A percentile compares a stretch with the other conserved stretches of the same genome.
Conservation (phyloP, 2,797 vertebrate genomes). For the Sebastes variabilis region DNA sequence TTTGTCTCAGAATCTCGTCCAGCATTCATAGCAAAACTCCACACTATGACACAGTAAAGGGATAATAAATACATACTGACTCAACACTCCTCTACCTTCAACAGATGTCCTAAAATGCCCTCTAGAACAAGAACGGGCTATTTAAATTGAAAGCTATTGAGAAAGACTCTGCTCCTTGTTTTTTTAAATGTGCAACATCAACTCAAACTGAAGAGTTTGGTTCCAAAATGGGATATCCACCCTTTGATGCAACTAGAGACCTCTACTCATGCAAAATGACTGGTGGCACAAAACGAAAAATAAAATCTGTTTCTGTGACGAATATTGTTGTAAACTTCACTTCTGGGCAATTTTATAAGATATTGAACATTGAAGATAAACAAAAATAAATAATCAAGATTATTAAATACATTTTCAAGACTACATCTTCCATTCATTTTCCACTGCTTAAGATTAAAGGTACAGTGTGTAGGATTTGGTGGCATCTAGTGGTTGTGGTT, state of each 20-base stretch:
- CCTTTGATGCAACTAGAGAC: background rate
- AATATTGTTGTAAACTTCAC: background rate
- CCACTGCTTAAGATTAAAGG: background rate
- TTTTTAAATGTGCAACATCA: conserved; percentile 3
- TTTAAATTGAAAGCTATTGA: conserved; percentile 2
- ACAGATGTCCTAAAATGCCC: conserved; percentile 2
- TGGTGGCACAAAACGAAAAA: background rate
- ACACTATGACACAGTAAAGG: conserved; percentile 48
- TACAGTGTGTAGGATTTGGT: too few species aligned
- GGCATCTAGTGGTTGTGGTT: too few species aligned
- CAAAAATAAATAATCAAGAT: too few species aligned
- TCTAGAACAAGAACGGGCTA: conserved; percentile 5
- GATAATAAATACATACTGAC: conserved; percentile 29
- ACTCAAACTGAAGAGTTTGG: conserved; percentile 22
- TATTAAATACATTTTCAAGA: background rate
- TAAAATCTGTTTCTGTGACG: background rate
- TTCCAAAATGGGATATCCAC: conserved; percentile 21
- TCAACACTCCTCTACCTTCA: conserved; percentile 8
- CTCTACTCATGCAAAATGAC: background rate
- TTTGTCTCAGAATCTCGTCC: background rate
- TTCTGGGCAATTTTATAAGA: background rate
- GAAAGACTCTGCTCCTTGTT: background rate
- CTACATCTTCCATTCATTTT: background rate
- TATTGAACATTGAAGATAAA: background rate
- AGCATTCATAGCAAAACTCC: conserved; percentile 32